Base-by-base conservation (phyloP, 2,888 invertebrate genomes). In the Danaus chrysippus region DNA sequence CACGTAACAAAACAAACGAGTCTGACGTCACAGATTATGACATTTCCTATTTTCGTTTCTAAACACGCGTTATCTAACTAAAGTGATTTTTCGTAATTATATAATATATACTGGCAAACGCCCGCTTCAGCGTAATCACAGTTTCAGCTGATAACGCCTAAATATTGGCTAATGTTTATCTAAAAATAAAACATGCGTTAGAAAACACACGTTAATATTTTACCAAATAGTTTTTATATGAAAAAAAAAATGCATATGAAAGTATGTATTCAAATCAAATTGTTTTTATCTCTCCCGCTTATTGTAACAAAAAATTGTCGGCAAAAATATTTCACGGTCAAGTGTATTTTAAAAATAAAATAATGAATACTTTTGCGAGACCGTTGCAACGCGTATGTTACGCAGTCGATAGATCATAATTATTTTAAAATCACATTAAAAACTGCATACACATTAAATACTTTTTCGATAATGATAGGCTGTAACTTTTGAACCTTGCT, bases 51-150 rank as follows among this genome's bases (percentile, higher is more conserved):
- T 3, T 49, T 17, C 15, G 49, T 10, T n/a, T 55, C 34, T 61
- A 65, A 63, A 43, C 23, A 44, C 41, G 10, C 54, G 58, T 61
- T 63, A 65, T 65, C 65, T 53, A 34, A 43, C n/a, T 23, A 63
- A 61, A 56, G 65, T 61, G 63, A 17, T 49, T 65, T 59, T 63
- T 63, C 42, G 58, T 63, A 63, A 65, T 65, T 62, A 53, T 44
- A 17, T 34, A 42, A 58, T 46, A 59, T 52, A 34, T 56, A 63
- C 54, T 46, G 54, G 54, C 44, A 13, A 49, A 17, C 11, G 49
- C 49, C 10, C 17, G 17, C 49, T 17, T 17, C 17, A 10, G 17
- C 17, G 49, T 61, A 19, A 56, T 56, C 52, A 52, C 11, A 34
- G 12, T 41, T 60, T 60, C 53, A 60, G 54, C 61, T 61, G 61